These are phyloP conservation scores for Gryllus bimaculatus DNA, from an alignment of 1,140 invertebrate genomes.

Conservation along the genomic window DNA sequence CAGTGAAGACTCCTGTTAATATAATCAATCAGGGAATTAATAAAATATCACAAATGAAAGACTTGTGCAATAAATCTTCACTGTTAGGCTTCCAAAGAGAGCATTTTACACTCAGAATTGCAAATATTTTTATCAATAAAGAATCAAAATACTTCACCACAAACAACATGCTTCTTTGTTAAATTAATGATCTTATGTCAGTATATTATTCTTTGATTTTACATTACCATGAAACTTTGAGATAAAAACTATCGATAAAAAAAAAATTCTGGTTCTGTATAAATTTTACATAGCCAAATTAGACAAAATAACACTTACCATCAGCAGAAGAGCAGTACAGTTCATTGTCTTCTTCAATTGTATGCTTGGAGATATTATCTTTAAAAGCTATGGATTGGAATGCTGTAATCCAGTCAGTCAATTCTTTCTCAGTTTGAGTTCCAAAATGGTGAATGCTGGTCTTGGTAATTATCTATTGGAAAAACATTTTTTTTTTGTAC, in stretches of 20 bases:
- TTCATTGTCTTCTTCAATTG: constrained; percentile 78
- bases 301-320: constrained; percentile 30
- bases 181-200: no score
- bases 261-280: background rate
- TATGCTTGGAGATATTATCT: constrained; percentile 48
- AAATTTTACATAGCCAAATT: background rate
- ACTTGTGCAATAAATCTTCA: background rate
- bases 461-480: constrained; percentile 57
- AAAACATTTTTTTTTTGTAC: background rate
- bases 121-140: no score
- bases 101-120: no score
- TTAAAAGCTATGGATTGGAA: constrained; percentile 76
- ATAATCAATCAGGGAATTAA: constrained; percentile 12
- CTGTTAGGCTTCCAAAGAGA: no score
- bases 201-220: no score
- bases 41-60: background rate
- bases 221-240: no score
- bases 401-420: constrained; percentile 63
- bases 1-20: constrained; percentile 52
- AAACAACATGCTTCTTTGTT: no score
- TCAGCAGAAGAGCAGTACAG: constrained; percentile 72
- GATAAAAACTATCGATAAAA: no score
- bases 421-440: constrained; percentile 57
- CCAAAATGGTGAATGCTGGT: constrained; percentile 58
- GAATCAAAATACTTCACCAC: no score